These are phyloP conservation scores for Onychomys leucogaster DNA, from an alignment of 2,797 vertebrate genomes.

Conservation along the genomic window DNA sequence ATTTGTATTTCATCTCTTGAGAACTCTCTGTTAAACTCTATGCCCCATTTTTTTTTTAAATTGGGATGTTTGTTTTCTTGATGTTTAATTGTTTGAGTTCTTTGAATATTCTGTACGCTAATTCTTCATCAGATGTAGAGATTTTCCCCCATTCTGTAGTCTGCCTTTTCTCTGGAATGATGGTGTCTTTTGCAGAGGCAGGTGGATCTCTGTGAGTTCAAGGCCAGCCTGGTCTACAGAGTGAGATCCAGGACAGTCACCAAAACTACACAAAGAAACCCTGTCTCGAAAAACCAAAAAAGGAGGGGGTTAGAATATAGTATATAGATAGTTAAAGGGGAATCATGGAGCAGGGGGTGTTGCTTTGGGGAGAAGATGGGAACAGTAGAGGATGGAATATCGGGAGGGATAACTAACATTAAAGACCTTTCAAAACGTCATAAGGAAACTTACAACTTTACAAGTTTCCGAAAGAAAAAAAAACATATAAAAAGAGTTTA, in stretches of 20 bases:
- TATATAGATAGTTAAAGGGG: not conserved
- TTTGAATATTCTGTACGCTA: not conserved
- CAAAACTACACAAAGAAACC: no score
- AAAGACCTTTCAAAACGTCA: not conserved
- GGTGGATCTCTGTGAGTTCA: no score
- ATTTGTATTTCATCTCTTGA: not conserved
- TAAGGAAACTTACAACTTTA: not conserved
- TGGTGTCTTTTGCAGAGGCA: not conserved
- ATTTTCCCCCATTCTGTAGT: not conserved
- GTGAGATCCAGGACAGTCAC: no score
- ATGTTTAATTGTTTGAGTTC: not conserved
- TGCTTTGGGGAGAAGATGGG: not conserved
- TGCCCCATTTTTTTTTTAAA: not conserved
- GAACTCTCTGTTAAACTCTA: not conserved
- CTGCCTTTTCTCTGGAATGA: not conserved
- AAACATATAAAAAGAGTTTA: not conserved
- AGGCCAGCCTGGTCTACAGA: no score
- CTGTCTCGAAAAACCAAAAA: no score
- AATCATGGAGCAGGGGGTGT: not conserved
- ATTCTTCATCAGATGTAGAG: not conserved
- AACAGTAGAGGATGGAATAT: not conserved
- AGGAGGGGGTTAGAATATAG: not conserved
- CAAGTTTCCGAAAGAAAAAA: not conserved
- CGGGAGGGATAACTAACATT: not conserved
- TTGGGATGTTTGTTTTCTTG: not conserved